Evolutionary conservation across 2,888 invertebrate species (phyloP), one percentile per base, ranked within the genome.

Genomic region (Cataglyphis rosenhaueri): DNA sequence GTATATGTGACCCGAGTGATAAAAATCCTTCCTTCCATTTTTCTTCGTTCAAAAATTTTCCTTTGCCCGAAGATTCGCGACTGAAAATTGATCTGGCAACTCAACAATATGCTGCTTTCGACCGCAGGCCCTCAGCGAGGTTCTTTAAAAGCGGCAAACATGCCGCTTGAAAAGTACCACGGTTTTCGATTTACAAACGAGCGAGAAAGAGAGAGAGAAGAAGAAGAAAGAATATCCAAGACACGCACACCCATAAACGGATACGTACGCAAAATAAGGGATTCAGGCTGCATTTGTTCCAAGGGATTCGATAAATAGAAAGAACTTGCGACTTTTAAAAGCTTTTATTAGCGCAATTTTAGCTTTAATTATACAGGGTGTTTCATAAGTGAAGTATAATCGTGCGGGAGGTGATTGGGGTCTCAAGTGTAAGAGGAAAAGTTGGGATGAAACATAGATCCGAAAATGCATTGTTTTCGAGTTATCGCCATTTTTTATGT

Each of bases 111-210:
- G 38, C 75, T 55, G 18, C 35, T 35, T 62, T 48, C 44, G 25
- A 52, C 52, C 64, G 18, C 35, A 18, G 64, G 71, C 6, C 8
- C 9, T 52, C 74, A 44, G 48, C 44, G 62, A 38, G 52, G 21
- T 38, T 64, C 65, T 64, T 76, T 76, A 64, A 25, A 64, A 64
- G 48, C 25, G 64, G 52, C 64, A 64, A 65, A 75, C 64, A 75
- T 52, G 52, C 64, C 35, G 64, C 75, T 64, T 25, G 62, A 75
- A 52, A 76, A 65, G 52, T 48, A 21, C 52, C 75, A 38, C n/a
- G n/a, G 29, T 65, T 76, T 76, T 65, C 35, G 64, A 64, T 52
- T 76, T 64, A 64, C 52, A 64, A 62, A 79, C 61, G 64, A 52
- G 32, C 35, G 35, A 74, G 32, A 41, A 25, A 61, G 32, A 32